Conservation (phyloP, 2,888 invertebrate species). For the Leucophenga maculata region DNA sequence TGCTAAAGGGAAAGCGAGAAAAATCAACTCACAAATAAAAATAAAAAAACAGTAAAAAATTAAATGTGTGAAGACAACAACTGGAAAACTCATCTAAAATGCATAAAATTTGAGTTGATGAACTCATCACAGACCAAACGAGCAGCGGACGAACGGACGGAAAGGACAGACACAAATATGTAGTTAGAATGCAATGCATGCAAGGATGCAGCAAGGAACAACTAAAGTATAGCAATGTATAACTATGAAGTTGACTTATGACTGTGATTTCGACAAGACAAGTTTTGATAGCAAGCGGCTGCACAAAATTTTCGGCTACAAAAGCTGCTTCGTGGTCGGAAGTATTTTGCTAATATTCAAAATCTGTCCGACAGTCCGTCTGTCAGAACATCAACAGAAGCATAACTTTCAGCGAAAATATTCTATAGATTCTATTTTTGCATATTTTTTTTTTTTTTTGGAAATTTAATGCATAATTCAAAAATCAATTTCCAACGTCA, state of each 20-base stretch:
- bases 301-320: no score
- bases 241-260: conserved; percentile 10
- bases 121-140: conserved; percentile 46
- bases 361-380: no score
- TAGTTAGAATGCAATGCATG: conserved; percentile 10
- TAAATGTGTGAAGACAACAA: conserved; percentile 46
- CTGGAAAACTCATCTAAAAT: conserved; percentile 67
- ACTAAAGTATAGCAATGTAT: conserved; percentile 28
- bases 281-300: conserved; percentile 5
- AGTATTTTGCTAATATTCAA: no score
- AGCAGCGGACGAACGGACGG: conserved; percentile 14
- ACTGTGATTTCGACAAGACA: conserved; percentile 2
- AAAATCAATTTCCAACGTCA: conserved; percentile 55
- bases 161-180: conserved; percentile 8
- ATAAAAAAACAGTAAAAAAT: conserved; percentile 15
- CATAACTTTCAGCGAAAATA: neutral
- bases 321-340: no score
- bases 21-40: neutral
- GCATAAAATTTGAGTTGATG: conserved; percentile 70
- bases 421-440: neutral
- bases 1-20: neutral
- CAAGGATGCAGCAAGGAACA: conserved; percentile 19
- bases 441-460: neutral
- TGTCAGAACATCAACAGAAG: no score
- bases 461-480: conserved; percentile 50